Evolutionary conservation across 1,140 invertebrate species (phyloP), one percentile per base, ranked within the genome.

Genomic region (Cataglyphis hispanica): DNA sequence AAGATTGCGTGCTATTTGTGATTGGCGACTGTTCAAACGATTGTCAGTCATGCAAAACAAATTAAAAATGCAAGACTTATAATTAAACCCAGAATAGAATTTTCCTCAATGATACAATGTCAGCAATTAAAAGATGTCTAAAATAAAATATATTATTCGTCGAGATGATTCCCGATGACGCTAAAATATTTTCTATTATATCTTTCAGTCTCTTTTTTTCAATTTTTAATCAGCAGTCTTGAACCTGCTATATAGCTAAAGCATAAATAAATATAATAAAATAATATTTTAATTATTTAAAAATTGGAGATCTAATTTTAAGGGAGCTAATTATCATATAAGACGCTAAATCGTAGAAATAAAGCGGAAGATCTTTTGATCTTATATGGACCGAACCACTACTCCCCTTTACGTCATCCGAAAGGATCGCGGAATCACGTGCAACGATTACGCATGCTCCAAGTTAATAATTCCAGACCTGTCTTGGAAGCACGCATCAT

Each of bases 341-440:
- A 27, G 13, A 11, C 10, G 34, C 53, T 25, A 72, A 70, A 70
- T 56, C 27, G 19, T 34, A 53, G 5, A 60, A 40, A 76, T 61
- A n/a, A 11, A 25, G 13, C 11, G 4, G 46, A 80, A 67, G 63
- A 67, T 25, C 46, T 13, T 40, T 43, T 60, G 6, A 3, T 13
- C 76, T 80, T 80, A 80, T 67, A 80, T 69, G 64, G 77, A 69
- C 19, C 34, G 77, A 58, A 56, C 27, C 31, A 13, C 22, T 58
- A 46, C 22, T n/a, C n/a, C 43, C 43, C 61, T 69, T 69, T 69
- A 69, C 77, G 77, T 80, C 77, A 80, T 69, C 2, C 31, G 31
- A 34, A 16, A 76, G 37, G 31, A 72, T 81, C 37, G 50, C 66
- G 19, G 25, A 8, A 72, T 60, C 78, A 72, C 78, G 66, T 74